These are phyloP conservation scores for Antechinus flavipes DNA, from an alignment of 2,113 vertebrate species.

Conservation along the genomic window DNA sequence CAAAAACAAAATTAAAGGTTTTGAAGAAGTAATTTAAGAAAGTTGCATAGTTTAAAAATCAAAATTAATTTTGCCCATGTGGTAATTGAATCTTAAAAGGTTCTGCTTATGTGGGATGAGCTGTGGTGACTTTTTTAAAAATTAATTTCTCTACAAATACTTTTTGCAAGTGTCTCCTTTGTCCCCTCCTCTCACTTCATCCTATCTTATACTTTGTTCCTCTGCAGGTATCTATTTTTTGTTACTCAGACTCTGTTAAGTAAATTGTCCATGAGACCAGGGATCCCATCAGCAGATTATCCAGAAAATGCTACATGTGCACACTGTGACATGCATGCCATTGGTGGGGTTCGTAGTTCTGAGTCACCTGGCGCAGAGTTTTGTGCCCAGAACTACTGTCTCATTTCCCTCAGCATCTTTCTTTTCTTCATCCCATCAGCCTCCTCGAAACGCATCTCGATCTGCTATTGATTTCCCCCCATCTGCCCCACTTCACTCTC, in stretches of 20 bases:
- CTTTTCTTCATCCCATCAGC: slow-evolving; percentile 69
- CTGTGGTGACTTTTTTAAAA: neutral
- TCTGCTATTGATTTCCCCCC: slow-evolving; percentile 63
- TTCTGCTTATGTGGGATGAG: slow-evolving; percentile 13
- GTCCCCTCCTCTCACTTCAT: slow-evolving; percentile 24
- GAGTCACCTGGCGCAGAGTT: slow-evolving; percentile 85
- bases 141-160: neutral
- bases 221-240: slow-evolving; percentile 83
- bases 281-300: slow-evolving; percentile 92
- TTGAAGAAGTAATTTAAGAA: neutral
- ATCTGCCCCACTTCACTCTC: slow-evolving; percentile 22
- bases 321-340: slow-evolving; percentile 82
- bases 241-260: slow-evolving; percentile 87
- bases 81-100: neutral
- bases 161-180: neutral
- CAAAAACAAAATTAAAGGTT: slow-evolving; percentile 69
- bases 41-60: slow-evolving; percentile 26
- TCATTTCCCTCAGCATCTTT: slow-evolving; percentile 76
- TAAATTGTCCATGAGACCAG: slow-evolving; percentile 92
- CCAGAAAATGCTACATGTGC: slow-evolving; percentile 89
- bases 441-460: slow-evolving; percentile 58
- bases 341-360: slow-evolving; percentile 79
- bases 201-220: neutral
- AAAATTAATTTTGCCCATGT: neutral
- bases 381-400: slow-evolving; percentile 66